Percentiles rank a stretch among this genome's conserved stretches.
Evolutionary conservation across 2,888 invertebrate genomes (phyloP).

Genomic region (Saturnia pavonia): DNA sequence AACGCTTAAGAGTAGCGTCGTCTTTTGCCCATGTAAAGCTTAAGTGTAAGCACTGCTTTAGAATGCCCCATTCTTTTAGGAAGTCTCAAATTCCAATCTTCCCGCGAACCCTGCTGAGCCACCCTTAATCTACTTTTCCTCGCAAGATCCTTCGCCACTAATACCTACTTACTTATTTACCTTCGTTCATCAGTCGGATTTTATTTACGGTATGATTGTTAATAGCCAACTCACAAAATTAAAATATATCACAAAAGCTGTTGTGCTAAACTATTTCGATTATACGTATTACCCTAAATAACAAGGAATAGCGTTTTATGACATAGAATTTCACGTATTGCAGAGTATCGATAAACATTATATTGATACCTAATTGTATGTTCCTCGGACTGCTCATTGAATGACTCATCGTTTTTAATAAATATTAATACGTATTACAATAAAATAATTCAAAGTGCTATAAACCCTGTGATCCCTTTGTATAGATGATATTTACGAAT

Average conservation of each 20-base stretch:
- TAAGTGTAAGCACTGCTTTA: not conserved
- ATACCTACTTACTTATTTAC: not conserved
- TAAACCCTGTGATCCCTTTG: not conserved
- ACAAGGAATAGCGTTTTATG: not conserved
- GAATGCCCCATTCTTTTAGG: not conserved
- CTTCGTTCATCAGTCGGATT: no score
- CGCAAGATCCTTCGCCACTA: not conserved
- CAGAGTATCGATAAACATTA: not conserved
- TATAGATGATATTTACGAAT: not conserved
- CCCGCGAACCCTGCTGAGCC: not conserved
- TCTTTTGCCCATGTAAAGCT: not conserved
- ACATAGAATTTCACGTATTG: not conserved
- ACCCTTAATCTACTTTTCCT: not conserved
- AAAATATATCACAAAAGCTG: not conserved
- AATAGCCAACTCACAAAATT: not conserved
- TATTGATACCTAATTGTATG: constrained; percentile 65
- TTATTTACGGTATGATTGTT: not conserved
- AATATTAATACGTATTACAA: constrained; percentile 11
- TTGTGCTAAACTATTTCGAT: not conserved
- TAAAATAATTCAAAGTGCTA: constrained; percentile 6
- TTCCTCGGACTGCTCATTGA: constrained; percentile 76
- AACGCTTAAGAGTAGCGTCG: not conserved
- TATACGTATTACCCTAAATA: not conserved
- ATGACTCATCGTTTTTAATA: constrained; percentile 60
- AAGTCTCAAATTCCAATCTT: not conserved